These are phyloP conservation scores for Axinella damicornis DNA, from an alignment of 37 sponge, comb jelly and placozoan species.

Conservation along the genomic window DNA sequence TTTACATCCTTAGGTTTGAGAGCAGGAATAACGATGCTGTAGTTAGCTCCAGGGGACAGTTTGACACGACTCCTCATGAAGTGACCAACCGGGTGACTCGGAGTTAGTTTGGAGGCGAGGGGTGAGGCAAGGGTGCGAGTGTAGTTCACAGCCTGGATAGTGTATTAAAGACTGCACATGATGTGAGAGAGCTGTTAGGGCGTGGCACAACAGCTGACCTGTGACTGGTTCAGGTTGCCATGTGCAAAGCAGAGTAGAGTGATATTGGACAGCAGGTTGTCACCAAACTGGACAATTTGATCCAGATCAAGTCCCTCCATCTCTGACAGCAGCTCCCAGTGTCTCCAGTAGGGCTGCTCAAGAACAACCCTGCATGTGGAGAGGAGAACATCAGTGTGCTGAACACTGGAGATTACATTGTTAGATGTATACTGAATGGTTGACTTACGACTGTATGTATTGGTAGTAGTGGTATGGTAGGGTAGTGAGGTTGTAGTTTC, in stretches of 20 bases:
- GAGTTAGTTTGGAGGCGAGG: too few species aligned
- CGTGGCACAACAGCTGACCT: not conserved
- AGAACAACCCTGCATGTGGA: constrained; percentile 57
- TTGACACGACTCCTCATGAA: not conserved
- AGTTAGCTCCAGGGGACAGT: constrained; percentile 16
- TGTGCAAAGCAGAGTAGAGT: constrained; percentile 57
- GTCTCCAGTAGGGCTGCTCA: constrained; percentile 60
- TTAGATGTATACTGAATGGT: too few species aligned
- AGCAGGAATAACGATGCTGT: constrained; percentile 45
- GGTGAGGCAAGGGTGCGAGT: too few species aligned
- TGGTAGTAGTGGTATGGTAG: constrained; percentile 54
- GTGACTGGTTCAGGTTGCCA: constrained; percentile 53
- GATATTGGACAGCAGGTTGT: not conserved
- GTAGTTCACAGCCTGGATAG: too few species aligned
- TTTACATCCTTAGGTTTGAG: constrained; percentile 77
- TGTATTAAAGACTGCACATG: too few species aligned
- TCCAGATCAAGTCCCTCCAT: not conserved
- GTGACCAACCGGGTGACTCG: too few species aligned
- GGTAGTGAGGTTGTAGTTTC: constrained; percentile 53
- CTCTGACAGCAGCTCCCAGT: constrained; percentile 34
- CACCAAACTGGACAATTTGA: not conserved
- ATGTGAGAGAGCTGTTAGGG: too few species aligned
- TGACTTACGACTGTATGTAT: constrained; percentile 66
- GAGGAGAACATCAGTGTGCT: too few species aligned
- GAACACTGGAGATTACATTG: too few species aligned